phyloP scores from a whole-genome alignment of 2,113 vertebrate species.

The Hassar affinis region DNA sequence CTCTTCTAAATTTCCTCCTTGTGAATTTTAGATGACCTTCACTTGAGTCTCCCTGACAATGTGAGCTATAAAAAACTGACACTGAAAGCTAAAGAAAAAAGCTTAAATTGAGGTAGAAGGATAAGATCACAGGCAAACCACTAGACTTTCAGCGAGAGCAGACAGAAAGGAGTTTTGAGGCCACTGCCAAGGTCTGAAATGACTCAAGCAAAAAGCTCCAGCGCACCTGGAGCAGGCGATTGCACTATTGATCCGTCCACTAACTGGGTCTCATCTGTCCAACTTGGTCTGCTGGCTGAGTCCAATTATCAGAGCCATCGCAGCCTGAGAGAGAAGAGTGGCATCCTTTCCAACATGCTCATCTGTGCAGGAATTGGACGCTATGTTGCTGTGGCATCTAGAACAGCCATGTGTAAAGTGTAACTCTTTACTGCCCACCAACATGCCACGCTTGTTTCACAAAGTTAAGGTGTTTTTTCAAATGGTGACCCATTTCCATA shows the following conservation, averaged over 20 bases:
- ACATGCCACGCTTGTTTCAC: not conserved
- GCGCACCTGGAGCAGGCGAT: constrained; percentile 67
- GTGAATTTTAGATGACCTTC: constrained; percentile 48
- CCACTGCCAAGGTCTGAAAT: constrained; percentile 49
- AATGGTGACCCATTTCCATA: not conserved
- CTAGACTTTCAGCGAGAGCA: constrained; percentile 48
- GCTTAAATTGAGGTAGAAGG: constrained; percentile 58
- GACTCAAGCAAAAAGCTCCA: constrained; percentile 48
- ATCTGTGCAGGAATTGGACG: constrained; percentile 64
- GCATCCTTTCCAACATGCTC: constrained; percentile 70
- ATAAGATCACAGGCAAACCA: constrained; percentile 52
- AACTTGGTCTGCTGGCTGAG: constrained; percentile 65
- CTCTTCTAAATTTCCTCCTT: constrained; percentile 45
- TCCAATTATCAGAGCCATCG: constrained; percentile 76
- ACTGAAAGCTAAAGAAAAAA: constrained; percentile 19
- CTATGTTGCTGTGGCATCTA: not conserved
- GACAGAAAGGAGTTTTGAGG: constrained; percentile 46
- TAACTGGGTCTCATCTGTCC: constrained; percentile 68
- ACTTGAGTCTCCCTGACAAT: constrained; percentile 30
- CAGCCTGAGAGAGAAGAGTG: constrained; percentile 62
- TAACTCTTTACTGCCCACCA: not conserved
- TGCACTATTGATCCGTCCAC: constrained; percentile 71
- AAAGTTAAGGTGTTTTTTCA: not conserved
- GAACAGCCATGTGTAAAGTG: not conserved
- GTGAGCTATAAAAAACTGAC: constrained; percentile 15